phyloP scores from a whole-genome alignment of 2,113 vertebrate genomes.

The Phrynocephalus versicolor region DNA sequence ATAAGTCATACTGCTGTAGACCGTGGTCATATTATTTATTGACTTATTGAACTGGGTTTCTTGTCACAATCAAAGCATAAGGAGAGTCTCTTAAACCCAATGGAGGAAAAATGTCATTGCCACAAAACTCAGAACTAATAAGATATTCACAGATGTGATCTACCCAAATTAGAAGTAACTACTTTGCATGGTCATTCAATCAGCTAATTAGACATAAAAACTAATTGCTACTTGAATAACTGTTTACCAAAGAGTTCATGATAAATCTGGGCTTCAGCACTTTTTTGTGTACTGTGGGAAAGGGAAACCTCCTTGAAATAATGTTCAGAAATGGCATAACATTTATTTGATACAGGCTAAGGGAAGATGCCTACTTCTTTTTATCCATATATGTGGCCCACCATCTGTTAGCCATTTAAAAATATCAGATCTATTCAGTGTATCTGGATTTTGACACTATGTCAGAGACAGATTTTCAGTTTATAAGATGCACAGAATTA shows the following conservation, averaged over 20 bases:
- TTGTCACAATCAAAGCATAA: constrained; percentile 34
- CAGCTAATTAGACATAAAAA: constrained; percentile 63
- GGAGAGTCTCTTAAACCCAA: neutral
- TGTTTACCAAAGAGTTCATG: constrained; percentile 37
- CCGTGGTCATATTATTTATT: neutral
- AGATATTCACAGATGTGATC: constrained; percentile 60
- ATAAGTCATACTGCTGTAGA: neutral
- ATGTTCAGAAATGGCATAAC: constrained; percentile 35
- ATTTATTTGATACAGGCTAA: constrained; percentile 39
- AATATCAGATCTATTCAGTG: constrained; percentile 20
- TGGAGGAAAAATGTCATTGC: constrained; percentile 40
- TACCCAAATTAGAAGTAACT: constrained; percentile 50
- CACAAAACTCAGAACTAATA: constrained; percentile 53
- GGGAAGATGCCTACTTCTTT: neutral
- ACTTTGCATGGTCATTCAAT: constrained; percentile 53
- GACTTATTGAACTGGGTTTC: constrained; percentile 19
- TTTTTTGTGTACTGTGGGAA: constrained; percentile 47
- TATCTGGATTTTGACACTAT: neutral
- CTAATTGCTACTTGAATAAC: constrained; percentile 61
- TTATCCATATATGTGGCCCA: constrained; percentile 38
- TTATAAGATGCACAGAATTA: no score
- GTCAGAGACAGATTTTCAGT: neutral
- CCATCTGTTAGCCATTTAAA: constrained; percentile 56
- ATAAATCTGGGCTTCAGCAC: constrained; percentile 33
- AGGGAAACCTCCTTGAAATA: constrained; percentile 48